Evolutionary conservation across 2,888 invertebrate genomes (phyloP).

Genomic region (Apamea crenata): DNA sequence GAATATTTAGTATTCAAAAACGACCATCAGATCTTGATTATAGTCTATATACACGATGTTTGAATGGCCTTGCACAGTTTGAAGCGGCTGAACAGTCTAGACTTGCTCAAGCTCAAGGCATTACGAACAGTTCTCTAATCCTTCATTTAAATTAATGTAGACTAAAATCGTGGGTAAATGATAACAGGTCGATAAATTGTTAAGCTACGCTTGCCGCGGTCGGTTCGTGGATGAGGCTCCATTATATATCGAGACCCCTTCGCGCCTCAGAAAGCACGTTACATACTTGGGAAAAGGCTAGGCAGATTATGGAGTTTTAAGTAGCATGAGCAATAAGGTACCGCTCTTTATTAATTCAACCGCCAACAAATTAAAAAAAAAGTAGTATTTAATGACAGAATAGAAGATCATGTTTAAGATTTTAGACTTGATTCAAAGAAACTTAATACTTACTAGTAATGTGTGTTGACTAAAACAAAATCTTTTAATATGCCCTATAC

Average conservation of each 20-base stretch:
- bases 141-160: not conserved
- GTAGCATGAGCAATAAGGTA: too few species aligned
- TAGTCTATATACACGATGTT: not conserved
- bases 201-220: not conserved
- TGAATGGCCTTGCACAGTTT: conserved; percentile 24
- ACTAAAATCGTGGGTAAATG: not conserved
- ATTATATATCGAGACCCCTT: too few species aligned
- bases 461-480: not conserved
- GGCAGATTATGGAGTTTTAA: too few species aligned
- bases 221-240: not conserved
- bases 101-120: conserved; percentile 34
- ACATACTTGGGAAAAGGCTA: too few species aligned
- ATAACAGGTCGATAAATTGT: not conserved
- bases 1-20: not conserved
- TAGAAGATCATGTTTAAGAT: too few species aligned
- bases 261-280: too few species aligned
- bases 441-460: not conserved
- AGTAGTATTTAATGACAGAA: too few species aligned
- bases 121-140: not conserved
- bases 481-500: not conserved
- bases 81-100: conserved; percentile 32
- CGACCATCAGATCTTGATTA: not conserved
- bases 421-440: too few species aligned
- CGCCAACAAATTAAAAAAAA: too few species aligned
- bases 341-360: too few species aligned